Evolutionary conservation across 2,888 invertebrate genomes (phyloP), one percentile per base, ranked within the genome.

Genomic region (Ochropleura leucogaster): DNA sequence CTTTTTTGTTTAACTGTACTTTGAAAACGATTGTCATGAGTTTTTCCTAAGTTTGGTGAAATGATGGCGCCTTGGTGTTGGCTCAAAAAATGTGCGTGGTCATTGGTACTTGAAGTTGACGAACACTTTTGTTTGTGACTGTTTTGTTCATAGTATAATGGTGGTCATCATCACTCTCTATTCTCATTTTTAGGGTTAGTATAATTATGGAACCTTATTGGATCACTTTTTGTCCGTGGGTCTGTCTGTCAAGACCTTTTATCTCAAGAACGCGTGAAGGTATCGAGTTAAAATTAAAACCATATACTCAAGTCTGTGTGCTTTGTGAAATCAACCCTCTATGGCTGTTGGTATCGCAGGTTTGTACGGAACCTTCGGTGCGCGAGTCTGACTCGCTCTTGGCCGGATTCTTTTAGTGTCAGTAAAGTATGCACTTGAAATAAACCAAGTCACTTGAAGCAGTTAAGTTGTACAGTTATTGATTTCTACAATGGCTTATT

Each of bases 1-100:
- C 87, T 90, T 92, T 93, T 92, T 89, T 89, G 76, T 89, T 69
- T 91, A 92, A 92, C 90, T 88, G 90, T 92, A 92, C 90, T 90
- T 90, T 84, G 76, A 79, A 80, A 73, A 62, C 69, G 65, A 83
- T 80, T 82, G 74, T 84, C 77, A 63, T 62, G 64, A 67, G 74
- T 77, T 84, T 82, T 78, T 78, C 72, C 69, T n/a, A 42, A 76
- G 73, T 72, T 74, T 77, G 42, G 51, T 68, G 57, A 76, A 81
- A 73, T 69, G 30, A 42, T 74, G 86, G 79, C 76, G 81, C 83
- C 85, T 79, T 77, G 64, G 64, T 62, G 75, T 55, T 57, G 20
- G 14, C 68, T 75, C 51, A 77, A 74, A 79, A 80, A 80, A 73
- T 63, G 12, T 83, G 86, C 84, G 3, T 64, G 49, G 84, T 87